Evolutionary conservation across 2,797 vertebrate genomes (phyloP), one percentile per base, ranked within the genome.

Genomic region (Dermochelys coriacea): DNA sequence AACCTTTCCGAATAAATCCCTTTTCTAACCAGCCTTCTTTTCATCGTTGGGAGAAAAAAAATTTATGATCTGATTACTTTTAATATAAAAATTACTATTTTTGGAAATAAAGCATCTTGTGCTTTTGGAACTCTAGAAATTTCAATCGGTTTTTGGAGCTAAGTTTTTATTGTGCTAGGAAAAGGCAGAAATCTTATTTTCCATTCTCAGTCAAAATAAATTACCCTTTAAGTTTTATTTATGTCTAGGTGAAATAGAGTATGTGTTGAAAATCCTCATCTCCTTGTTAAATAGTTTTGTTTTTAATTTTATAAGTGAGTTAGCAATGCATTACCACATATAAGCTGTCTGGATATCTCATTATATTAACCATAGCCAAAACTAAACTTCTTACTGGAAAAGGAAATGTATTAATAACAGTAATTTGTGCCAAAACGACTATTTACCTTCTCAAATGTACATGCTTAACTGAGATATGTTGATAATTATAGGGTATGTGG

Each of bases 401-500:
- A 82, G 12, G 37, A 71, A 89, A 82, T 19, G 19, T 23, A 47
- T 90, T 89, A 82, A 84, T 93, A 86, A 89, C 82, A 94, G 51
- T 77, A 86, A 95, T 91, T 86, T 80, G 83, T 83, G 86, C 80
- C 93, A 93, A 45, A 61, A 71, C 52, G 8, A 75, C 93, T 97
- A 86, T 93, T 96, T 94, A 95, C 94, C 96, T 96, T 95, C 29
- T 75, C 91, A 85, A 84, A 95, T 90, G 95, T 88, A n/a, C 94
- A n/a, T 80, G 91, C 79, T 96, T 95, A 96, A 96, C 15, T 49
- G 95, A 95, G 93, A 97, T 96, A 93, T 84, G 97, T 75, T 95
- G 96, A 97, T 97, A 98, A 95, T 97, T 97, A 96, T 93, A 93
- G 88, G 87, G 82, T 95, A 92, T 51, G 95, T 92, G 96, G 96